Conservation (phyloP, 2,113 vertebrate genomes). For the Boleophthalmus pectinirostris region DNA sequence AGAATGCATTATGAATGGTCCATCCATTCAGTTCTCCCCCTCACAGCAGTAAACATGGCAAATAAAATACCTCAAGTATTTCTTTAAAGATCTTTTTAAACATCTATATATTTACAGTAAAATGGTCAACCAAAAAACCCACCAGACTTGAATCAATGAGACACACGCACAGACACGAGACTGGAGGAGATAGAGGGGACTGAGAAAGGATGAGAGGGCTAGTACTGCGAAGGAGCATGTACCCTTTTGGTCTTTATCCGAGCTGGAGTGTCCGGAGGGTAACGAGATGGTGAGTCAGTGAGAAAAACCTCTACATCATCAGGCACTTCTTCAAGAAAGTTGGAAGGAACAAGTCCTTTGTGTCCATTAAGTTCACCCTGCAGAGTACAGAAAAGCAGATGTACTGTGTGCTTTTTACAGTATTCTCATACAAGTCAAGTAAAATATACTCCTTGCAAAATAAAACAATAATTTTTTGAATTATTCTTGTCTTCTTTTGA, state of each 20-base stretch:
- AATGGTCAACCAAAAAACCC: slow-evolving; percentile 61
- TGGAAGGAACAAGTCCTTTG: slow-evolving; percentile 96
- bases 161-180: slow-evolving; percentile 70
- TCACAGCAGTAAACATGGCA: slow-evolving; percentile 73
- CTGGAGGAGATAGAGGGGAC: slow-evolving; percentile 65
- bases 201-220: slow-evolving; percentile 76
- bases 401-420: neutral
- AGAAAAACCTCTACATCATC: slow-evolving; percentile 97
- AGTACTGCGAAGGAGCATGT: slow-evolving; percentile 84
- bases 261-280: slow-evolving; percentile 80
- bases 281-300: slow-evolving; percentile 85
- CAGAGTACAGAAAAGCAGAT: slow-evolving; percentile 18
- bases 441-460: no score
- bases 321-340: slow-evolving; percentile 99
- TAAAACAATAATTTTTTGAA: no score
- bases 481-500: no score
- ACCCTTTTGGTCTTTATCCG: slow-evolving; percentile 96
- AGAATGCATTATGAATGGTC: slow-evolving; percentile 78
- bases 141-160: slow-evolving; percentile 52
- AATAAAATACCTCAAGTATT: slow-evolving; percentile 70
- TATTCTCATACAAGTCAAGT: neutral
- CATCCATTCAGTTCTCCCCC: slow-evolving; percentile 57
- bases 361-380: slow-evolving; percentile 98
- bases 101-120: slow-evolving; percentile 68
- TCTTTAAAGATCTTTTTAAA: slow-evolving; percentile 58